Evolutionary conservation across 2,113 vertebrate species (phyloP), one percentile per base, ranked within the genome.

Genomic region (Macroglossus sobrinus): DNA sequence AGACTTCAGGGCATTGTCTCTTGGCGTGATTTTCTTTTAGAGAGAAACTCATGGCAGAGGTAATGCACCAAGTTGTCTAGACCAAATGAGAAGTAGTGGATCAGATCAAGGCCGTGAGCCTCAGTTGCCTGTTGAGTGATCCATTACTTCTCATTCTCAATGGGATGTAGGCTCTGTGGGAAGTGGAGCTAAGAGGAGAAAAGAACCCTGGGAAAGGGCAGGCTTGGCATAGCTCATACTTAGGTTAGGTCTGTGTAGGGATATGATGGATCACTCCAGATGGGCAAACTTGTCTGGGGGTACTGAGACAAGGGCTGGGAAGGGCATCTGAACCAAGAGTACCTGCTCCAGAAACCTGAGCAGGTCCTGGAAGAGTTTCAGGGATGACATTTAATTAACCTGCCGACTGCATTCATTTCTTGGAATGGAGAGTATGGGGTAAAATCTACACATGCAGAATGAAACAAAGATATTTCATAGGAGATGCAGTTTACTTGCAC

Each of bases 121-220:
- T 59, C 1, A 0, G 57, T 7, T 28, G 28, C 55, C 30, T 10
- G 15, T 1, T 12, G 33, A 68, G 14, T 14, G n/a, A 59, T 5
- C 50, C 18, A 4, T 24, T 16, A 7, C 16, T 16, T 38, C 53
- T 45, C 35, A 2, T 33, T 71, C 24, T 18, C 47, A 6, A 7
- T 0, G 24, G 13, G 72, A 28, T 2, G 0, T 6, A 30, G 53
- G 30, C 8, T 13, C 15, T 30, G 26, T 3, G 43, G 43, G 2
- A 22, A 63, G 50, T 1, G 8, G 35, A 30, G 43, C 14, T 43
- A 24, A n/a, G 50, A 30, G 63, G 28, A 66, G 9, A 26, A 43
- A 50, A 33, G 33, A 43, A 59, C 12, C 0, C 26, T 2, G 15
- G 43, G 19, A 19, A 22, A n/a, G 50, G n/a, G 38, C 26, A 15